These are phyloP conservation scores for Diadegma fenestrale DNA, from an alignment of 2,888 invertebrate genomes.

Conservation along the genomic window DNA sequence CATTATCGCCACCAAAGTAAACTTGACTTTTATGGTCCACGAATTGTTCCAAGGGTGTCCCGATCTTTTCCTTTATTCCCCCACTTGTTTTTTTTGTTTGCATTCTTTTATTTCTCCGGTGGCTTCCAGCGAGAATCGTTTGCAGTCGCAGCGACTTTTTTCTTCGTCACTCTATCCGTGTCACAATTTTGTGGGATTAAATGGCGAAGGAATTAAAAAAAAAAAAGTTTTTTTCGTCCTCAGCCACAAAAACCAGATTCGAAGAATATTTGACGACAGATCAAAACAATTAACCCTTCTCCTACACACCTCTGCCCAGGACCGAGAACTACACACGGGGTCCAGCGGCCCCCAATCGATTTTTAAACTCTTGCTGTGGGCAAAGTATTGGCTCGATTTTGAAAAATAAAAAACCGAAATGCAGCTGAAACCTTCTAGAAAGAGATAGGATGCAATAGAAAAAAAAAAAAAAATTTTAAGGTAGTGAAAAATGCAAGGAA, in stretches of 20 bases:
- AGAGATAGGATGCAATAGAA: too few relatives aligned
- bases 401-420: too few relatives aligned
- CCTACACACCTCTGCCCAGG: too few relatives aligned
- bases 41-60: constrained; percentile 76
- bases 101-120: background rate
- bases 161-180: background rate
- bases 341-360: too few relatives aligned
- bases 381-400: too few relatives aligned
- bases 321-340: too few relatives aligned
- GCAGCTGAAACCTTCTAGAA: too few relatives aligned
- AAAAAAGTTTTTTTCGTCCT: background rate
- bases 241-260: background rate
- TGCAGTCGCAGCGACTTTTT: background rate
- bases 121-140: background rate
- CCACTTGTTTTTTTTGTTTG: background rate
- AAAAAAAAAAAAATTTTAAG: too few relatives aligned
- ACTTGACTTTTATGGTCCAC: constrained; percentile 84
- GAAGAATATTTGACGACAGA: background rate
- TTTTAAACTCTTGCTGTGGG: too few relatives aligned
- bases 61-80: background rate
- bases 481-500: too few relatives aligned
- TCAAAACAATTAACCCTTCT: background rate
- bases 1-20: constrained; percentile 84
- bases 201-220: too few relatives aligned
- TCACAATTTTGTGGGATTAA: too few relatives aligned